Percentiles rank a stretch among this genome's conserved stretches.
Evolutionary conservation across 2,888 invertebrate species (phyloP).

Genomic region (Cheilosia impressa): DNA sequence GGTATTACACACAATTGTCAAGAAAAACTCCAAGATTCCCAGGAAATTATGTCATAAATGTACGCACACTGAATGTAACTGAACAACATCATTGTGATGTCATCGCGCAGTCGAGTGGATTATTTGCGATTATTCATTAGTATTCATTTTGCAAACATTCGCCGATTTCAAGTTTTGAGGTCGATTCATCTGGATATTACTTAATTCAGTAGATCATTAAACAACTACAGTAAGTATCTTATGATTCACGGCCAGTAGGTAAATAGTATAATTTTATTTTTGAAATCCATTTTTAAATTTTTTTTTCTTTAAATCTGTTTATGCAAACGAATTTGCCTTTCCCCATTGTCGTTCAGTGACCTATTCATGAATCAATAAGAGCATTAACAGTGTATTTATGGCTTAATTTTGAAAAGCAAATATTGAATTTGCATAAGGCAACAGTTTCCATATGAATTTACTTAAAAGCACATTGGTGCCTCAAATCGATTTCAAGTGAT

Average conservation of each 20-base stretch:
- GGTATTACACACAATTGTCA: conserved; percentile 7
- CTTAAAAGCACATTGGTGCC: conserved; percentile 14
- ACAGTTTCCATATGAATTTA: conserved; percentile 11
- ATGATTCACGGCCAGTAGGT: background rate
- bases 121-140: conserved; percentile 47
- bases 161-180: conserved; percentile 45
- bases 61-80: conserved; percentile 28
- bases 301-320: no score
- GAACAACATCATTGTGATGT: conserved; percentile 37
- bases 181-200: conserved; percentile 44
- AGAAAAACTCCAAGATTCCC: conserved; percentile 41
- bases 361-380: background rate
- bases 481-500: conserved; percentile 4
- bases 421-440: conserved; percentile 7
- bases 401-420: background rate
- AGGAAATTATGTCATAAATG: conserved; percentile 48
- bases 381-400: background rate
- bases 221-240: conserved; percentile 22
- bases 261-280: no score
- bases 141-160: conserved; percentile 50
- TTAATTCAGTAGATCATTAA: conserved; percentile 31
- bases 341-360: background rate
- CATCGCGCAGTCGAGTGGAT: conserved; percentile 12
- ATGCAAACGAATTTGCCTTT: background rate
- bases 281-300: no score